These are phyloP conservation scores for Agriopis aurantiaria DNA, from an alignment of 2,888 invertebrate species.

Conservation along the genomic window DNA sequence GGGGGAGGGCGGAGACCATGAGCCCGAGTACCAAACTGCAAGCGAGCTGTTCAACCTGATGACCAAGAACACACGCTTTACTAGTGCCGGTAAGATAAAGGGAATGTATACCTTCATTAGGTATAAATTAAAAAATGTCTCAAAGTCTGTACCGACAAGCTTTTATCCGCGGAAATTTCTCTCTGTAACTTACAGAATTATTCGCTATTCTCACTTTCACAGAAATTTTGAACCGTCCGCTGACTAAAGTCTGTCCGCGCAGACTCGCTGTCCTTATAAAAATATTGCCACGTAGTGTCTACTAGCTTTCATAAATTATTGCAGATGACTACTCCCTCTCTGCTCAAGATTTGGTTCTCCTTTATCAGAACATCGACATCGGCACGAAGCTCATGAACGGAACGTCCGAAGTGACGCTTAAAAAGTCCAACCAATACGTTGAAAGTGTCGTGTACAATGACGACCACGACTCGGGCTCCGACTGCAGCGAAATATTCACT, in stretches of 20 bases:
- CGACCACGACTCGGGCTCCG: slow-evolving; percentile 69
- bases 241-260: too few relatives aligned
- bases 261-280: too few relatives aligned
- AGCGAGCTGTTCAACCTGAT: slow-evolving; percentile 70
- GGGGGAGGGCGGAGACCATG: slow-evolving; percentile 39
- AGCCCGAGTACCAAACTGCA: slow-evolving; percentile 65
- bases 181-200: background rate
- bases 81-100: slow-evolving; percentile 54
- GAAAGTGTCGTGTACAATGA: slow-evolving; percentile 73
- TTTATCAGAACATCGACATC: slow-evolving; percentile 77
- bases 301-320: slow-evolving; percentile 27
- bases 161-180: background rate
- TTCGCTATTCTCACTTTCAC: too few relatives aligned
- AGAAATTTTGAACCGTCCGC: too few relatives aligned
- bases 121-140: too few relatives aligned
- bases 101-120: too few relatives aligned
- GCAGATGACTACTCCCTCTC: slow-evolving; percentile 61
- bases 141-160: too few relatives aligned
- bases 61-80: slow-evolving; percentile 61
- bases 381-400: slow-evolving; percentile 64
- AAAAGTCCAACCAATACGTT: slow-evolving; percentile 70
- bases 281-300: background rate
- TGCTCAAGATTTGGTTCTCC: slow-evolving; percentile 70
- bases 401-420: slow-evolving; percentile 52
- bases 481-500: slow-evolving; percentile 66